Base-by-base conservation (phyloP, 2,888 invertebrate species). In the Caenorhabditis sinica region DNA sequence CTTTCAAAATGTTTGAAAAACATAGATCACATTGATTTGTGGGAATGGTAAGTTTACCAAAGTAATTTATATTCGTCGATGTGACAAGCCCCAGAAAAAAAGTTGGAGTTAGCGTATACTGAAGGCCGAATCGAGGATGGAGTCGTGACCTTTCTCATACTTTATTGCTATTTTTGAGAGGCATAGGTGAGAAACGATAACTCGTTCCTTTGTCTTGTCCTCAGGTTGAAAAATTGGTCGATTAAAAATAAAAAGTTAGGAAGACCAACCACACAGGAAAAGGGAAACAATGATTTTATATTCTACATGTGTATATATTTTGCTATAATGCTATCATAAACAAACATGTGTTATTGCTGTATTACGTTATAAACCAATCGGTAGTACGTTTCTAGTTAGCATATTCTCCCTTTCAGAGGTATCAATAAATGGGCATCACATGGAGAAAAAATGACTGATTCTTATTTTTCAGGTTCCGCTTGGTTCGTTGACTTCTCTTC, bases 131-230 rank as follows among this genome's bases (percentile, higher is more conserved):
- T 63, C 30, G 79, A 65, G 45, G 63, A 43, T 36, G 45, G 71
- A 80, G 45, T 33, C 20, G 72, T 79, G 80, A 80, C 80, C 80
- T 72, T 71, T 73, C 80, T 56, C 80, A 80, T 72, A 72, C 72
- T 80, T 80, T 72, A 80, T 73, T 63, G 72, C 80, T 45, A 58
- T 66, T 80, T 80, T 80, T 72, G 66, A 72, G 36, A 72, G 53
- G 80, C 65, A 30, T 65, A 56, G 58, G 25, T 58, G 45, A 71
- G 65, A 65, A 79, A 66, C 56, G 36, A 66, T 45, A 36, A 65
- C 65, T 56, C 61, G 45, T 73, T 72, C 30, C 36, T 43, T 75
- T 51, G 33, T 74, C 65, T 72, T 60, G 60, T 45, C 60, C 36
- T 36, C 20, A 4, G 11, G 40, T 25, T 68, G 68, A 68, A 68